phyloP scores from a whole-genome alignment of 2,797 vertebrate genomes.

The Brachymystax lenok region DNA sequence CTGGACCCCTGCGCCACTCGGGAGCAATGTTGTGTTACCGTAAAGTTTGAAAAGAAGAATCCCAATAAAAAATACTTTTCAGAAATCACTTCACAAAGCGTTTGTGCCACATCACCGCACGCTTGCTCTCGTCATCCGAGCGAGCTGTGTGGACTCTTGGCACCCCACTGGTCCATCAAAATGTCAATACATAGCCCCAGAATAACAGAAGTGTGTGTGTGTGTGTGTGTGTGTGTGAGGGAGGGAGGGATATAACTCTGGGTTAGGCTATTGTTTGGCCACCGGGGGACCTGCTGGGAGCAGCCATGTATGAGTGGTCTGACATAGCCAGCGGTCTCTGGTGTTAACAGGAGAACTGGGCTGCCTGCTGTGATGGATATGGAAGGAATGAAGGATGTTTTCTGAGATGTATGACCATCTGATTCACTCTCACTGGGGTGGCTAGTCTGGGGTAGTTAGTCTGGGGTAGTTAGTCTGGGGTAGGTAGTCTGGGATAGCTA shows the following conservation, averaged over 20 bases:
- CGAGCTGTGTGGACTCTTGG: conserved; percentile 26
- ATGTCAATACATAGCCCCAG: conserved; percentile 41
- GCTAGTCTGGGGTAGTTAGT: too few species aligned
- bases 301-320: conserved; percentile 53
- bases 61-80: not conserved
- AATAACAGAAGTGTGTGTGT: conserved; percentile 23
- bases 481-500: too few species aligned
- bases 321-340: conserved; percentile 32
- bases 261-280: conserved; percentile 47
- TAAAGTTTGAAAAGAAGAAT: conserved; percentile 22
- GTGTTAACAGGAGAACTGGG: conserved; percentile 28
- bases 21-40: not conserved
- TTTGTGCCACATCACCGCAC: conserved; percentile 14
- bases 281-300: conserved; percentile 49
- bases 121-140: conserved; percentile 23
- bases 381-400: not conserved
- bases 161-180: conserved; percentile 44
- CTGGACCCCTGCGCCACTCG: too few species aligned
- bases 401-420: not conserved
- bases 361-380: conserved; percentile 27
- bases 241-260: not conserved
- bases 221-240: conserved; percentile 7
- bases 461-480: too few species aligned
- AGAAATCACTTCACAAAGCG: not conserved
- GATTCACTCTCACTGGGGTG: not conserved